Conservation (phyloP, 1,140 invertebrate genomes). For the Sarcophaga bullata region DNA sequence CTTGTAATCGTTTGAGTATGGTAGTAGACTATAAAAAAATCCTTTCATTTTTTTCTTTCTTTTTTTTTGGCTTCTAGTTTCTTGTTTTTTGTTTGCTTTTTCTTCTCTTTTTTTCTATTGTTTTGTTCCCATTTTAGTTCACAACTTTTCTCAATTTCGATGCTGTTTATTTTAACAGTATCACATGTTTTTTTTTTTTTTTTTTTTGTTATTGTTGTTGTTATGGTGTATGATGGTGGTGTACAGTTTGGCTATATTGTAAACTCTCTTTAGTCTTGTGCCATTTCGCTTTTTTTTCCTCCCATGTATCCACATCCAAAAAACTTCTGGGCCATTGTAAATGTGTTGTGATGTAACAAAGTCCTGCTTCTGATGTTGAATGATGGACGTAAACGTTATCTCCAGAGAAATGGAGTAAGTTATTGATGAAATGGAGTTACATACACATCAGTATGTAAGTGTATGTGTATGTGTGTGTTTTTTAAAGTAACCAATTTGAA, state of each 20-base stretch:
- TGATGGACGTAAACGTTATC: too few relatives aligned
- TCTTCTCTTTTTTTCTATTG: background rate
- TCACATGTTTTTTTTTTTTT: background rate
- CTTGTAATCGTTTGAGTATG: conserved; percentile 9
- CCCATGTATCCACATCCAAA: too few relatives aligned
- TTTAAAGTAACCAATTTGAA: background rate
- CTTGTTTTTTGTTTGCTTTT: background rate
- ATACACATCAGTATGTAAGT: background rate
- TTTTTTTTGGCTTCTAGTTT: background rate
- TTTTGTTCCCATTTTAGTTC: background rate
- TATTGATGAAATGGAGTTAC: too few relatives aligned
- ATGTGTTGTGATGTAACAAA: background rate
- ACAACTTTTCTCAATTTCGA: background rate
- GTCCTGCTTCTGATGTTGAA: background rate
- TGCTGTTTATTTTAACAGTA: background rate
- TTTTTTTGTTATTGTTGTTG: background rate
- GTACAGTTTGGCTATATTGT: too few relatives aligned
- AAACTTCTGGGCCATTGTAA: background rate
- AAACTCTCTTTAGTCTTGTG: too few relatives aligned
- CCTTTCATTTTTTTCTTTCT: background rate
- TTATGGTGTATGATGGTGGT: too few relatives aligned
- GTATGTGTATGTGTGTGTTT: background rate
- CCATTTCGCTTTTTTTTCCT: too few relatives aligned
- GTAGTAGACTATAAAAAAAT: background rate
- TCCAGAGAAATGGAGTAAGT: too few relatives aligned